Evolutionary conservation across 2,797 vertebrate genomes (phyloP), one percentile per base, ranked within the genome.

Genomic region (Borostomias antarcticus): DNA sequence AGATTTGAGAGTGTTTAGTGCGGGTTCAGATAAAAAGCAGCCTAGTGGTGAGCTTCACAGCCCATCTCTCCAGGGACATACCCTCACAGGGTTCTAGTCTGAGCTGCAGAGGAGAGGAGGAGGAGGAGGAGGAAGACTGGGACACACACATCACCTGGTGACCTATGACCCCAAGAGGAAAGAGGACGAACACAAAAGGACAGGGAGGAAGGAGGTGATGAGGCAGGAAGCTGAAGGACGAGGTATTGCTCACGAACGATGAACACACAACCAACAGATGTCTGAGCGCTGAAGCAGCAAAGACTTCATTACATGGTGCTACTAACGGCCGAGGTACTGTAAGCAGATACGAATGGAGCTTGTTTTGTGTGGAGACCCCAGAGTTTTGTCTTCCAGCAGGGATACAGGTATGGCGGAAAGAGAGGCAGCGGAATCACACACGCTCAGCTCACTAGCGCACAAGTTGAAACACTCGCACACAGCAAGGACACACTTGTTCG

Each of bases 131-230:
- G 63, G 85, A 80, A 83, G 81, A 78, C 53, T 62, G 71, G 78
- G 68, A 79, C 71, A 75, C 64, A 78, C 70, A 83, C 61, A 61
- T 75, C 60, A 62, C 74, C 64, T 76, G 77, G 74, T 81, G 80
- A 84, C 82, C 82, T 87, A 83, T 74, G 74, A 72, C 72, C 68
- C 69, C 76, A 76, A 85, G 74, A 83, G 78, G 77, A 83, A 83
- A 74, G 66, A 78, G 37, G 69, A 78, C 52, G 71, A 35, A 73
- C 72, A 70, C 69, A 71, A 52, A n/a, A 59, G 10, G 67, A 56
- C 67, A 73, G 45, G 40, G 29, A n/a, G 73, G 61, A 70, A 75
- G 79, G 80, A 82, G 75, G 70, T 10, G 15, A 72, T 70, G 58
- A 71, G 32, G 66, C 69, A 75, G 59, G 73, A 81, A 77, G 72